These are phyloP conservation scores for Zoanthus solanderi DNA, from an alignment of 92 coral and sea anemone genomes.

Conservation along the genomic window DNA sequence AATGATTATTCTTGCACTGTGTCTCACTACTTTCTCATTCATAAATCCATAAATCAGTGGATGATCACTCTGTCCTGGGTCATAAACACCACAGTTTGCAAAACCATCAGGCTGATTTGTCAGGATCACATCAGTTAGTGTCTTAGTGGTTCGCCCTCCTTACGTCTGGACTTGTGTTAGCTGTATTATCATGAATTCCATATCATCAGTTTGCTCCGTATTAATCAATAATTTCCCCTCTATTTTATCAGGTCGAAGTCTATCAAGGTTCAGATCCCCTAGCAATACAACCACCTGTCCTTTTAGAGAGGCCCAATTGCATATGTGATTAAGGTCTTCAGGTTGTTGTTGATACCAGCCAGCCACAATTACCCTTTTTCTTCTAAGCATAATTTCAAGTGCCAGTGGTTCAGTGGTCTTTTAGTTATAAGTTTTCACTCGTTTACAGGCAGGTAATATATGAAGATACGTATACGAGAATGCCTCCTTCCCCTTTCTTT, in stretches of 20 bases:
- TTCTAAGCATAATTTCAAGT: constrained; percentile 39
- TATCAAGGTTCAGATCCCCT: constrained; percentile 63
- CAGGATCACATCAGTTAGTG: constrained; percentile 65
- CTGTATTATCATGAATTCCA: constrained; percentile 49
- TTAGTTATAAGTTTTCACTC: constrained; percentile 44
- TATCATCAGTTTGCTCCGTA: constrained; percentile 50
- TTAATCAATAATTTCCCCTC: constrained; percentile 65
- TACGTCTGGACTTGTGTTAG: constrained; percentile 60
- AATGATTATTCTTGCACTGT: constrained; percentile 25
- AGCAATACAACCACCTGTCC: constrained; percentile 20
- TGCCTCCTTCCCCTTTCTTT: constrained; percentile 46
- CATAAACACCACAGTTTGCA: constrained; percentile 38
- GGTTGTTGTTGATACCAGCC: constrained; percentile 46
- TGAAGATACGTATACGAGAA: constrained; percentile 29
- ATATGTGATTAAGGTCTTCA: constrained; percentile 61
- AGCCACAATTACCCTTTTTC: constrained; percentile 21
- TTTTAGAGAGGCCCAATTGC: constrained; percentile 56
- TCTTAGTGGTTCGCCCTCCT: constrained; percentile 37
- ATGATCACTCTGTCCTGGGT: constrained; percentile 75
- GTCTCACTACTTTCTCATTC: constrained; percentile 39
- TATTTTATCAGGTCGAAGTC: constrained; percentile 39
- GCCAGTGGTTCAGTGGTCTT: constrained; percentile 52
- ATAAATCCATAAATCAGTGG: constrained; percentile 59
- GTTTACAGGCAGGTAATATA: constrained; percentile 32
- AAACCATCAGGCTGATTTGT: constrained; percentile 63